Evolutionary conservation across 2,797 vertebrate species (phyloP).

Genomic region (Apogon talboti): DNA sequence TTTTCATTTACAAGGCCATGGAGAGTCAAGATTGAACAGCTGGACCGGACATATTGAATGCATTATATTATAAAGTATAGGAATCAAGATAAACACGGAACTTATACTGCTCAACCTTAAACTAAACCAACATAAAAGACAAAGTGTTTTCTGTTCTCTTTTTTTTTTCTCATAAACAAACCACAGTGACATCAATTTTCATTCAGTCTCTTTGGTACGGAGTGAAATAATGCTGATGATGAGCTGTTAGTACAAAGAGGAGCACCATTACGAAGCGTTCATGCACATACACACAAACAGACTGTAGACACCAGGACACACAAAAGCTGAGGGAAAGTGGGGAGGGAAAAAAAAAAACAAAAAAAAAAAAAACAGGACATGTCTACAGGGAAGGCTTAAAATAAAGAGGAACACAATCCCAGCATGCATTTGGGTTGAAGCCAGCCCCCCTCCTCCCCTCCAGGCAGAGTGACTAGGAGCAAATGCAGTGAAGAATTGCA

Average conservation of each 20-base stretch:
- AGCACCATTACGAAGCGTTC: constrained; percentile 46
- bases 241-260: constrained; percentile 40
- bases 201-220: constrained; percentile 24
- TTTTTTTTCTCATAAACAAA: constrained; percentile 12
- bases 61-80: neutral
- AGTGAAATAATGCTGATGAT: constrained; percentile 33
- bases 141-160: too few species aligned
- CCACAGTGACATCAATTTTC: constrained; percentile 21
- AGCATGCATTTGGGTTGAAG: constrained; percentile 83
- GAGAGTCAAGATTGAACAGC: neutral
- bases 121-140: constrained; percentile 3
- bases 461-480: constrained; percentile 70
- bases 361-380: constrained; percentile 82
- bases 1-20: constrained; percentile 28
- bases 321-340: constrained; percentile 61
- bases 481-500: constrained; percentile 72
- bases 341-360: constrained; percentile 28
- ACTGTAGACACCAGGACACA: constrained; percentile 58
- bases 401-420: constrained; percentile 87
- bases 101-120: constrained; percentile 4
- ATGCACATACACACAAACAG: constrained; percentile 41
- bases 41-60: constrained; percentile 4
- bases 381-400: constrained; percentile 89
- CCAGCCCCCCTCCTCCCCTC: constrained; percentile 62
- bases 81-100: constrained; percentile 1